A percentile compares a stretch with the other conserved stretches of the same genome.
These are phyloP conservation scores for Bubalus kerabau DNA, from an alignment of 2,113 vertebrate genomes.

Conservation along the genomic window DNA sequence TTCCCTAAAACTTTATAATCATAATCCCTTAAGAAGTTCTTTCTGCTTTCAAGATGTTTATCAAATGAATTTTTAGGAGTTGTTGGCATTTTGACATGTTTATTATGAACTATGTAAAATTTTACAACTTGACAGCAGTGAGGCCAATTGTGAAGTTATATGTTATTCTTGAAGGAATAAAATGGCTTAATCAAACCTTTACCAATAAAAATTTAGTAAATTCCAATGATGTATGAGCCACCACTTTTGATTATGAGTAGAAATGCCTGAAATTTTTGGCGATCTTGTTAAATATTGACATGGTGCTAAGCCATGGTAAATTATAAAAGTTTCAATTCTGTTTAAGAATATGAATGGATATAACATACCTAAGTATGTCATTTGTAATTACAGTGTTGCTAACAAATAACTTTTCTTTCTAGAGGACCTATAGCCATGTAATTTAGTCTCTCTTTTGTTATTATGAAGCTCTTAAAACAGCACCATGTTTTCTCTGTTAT, in stretches of 20 bases:
- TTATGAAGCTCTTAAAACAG: conserved; percentile 20
- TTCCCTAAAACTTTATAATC: conserved; percentile 6
- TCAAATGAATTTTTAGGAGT: conserved; percentile 15
- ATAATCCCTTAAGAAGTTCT: not conserved
- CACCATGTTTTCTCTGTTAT: not conserved
- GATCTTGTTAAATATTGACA: not conserved
- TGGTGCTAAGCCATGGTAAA: not conserved
- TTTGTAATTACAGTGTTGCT: not conserved
- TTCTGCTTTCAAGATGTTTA: conserved; percentile 3
- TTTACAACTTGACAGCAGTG: not conserved
- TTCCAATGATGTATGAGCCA: not conserved
- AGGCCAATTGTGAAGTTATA: not conserved
- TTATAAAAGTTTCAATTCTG: conserved; percentile 1
- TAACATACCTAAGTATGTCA: not conserved
- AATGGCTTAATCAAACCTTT: conserved; percentile 23
- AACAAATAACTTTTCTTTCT: not conserved
- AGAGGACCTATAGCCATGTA: not conserved
- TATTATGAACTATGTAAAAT: not conserved
- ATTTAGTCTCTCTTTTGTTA: conserved; percentile 10
- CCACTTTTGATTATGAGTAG: not conserved
- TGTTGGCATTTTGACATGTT: not conserved
- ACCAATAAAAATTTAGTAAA: not conserved
- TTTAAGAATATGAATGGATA: conserved; percentile 23
- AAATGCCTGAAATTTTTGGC: not conserved
- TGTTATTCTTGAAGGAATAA: not conserved